Evolutionary conservation across 2,113 vertebrate genomes (phyloP).

Genomic region (Macroglossus sobrinus): DNA sequence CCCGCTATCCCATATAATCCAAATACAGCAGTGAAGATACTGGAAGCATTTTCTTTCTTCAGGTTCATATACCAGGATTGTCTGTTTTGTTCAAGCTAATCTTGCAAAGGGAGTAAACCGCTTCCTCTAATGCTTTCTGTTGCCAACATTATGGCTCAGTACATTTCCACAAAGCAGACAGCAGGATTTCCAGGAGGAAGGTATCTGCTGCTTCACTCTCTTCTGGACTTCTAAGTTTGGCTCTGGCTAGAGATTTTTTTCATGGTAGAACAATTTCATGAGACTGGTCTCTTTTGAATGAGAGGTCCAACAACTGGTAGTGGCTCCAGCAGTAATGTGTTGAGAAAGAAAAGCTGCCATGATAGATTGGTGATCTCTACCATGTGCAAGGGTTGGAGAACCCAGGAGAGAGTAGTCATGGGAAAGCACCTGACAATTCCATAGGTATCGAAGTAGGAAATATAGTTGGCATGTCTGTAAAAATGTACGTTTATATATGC

Average conservation of each 20-base stretch:
- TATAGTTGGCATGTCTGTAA: background rate
- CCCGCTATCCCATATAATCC: background rate
- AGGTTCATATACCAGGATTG: background rate
- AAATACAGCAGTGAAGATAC: background rate
- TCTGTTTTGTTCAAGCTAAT: background rate
- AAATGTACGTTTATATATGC: background rate
- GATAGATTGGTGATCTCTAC: background rate
- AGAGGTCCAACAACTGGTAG: background rate
- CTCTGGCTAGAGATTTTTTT: background rate
- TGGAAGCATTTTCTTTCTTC: background rate
- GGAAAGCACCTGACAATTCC: background rate
- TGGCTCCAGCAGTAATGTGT: background rate
- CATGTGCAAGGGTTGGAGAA: background rate
- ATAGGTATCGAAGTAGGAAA: background rate
- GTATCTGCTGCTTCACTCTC: background rate
- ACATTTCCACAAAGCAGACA: background rate
- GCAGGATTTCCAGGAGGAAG: background rate
- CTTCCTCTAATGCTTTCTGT: background rate
- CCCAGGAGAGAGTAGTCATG: background rate
- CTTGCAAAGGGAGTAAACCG: background rate
- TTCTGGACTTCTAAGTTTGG: background rate
- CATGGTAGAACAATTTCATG: background rate
- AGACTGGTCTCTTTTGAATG: background rate
- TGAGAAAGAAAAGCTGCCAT: background rate
- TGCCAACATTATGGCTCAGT: background rate